Base-by-base conservation (phyloP, 2,888 invertebrate species). In the Scaptodrosophila latifasciaeformis region DNA sequence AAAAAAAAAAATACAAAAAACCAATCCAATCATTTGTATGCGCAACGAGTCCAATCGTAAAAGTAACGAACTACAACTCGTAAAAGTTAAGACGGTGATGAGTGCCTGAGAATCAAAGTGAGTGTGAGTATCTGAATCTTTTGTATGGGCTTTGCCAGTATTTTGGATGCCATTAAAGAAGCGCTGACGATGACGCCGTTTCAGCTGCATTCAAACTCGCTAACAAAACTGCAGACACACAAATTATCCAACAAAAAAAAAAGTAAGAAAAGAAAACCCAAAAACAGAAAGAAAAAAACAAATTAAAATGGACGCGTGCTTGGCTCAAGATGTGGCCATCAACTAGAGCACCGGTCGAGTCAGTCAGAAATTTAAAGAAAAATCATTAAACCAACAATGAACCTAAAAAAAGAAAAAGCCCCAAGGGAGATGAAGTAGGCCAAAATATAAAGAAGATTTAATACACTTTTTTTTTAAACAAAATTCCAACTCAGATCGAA, bases 21-120 rank as follows among this genome's bases (percentile, higher is more conserved):
- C 63, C 80, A 75, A 75, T 80, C 71, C 82, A 84, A 81, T 84
- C 74, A 82, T 82, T 82, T 82, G 84, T 82, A 82, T 82, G 83
- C 82, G 74, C 75, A 70, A 61, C 80, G 77, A 65, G 69, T 64
- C 66, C 63, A 67, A 74, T 71, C 80, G 66, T 79, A 80, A 80
- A 77, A 78, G 69, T 69, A 71, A 70, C 69, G 70, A 63, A 66
- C 65, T 75, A 71, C 70, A 75, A 67, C 72, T 82, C 84, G 75
- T 84, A 76, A 82, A 82, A 58, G 71, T 62, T 61, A 59, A 68
- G 65, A 61, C 66, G 67, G 65, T 65, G 59, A 69, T 69, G 56
- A 62, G 65, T 55, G 55, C 65, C 58, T n/a, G n/a, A n/a, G n/a
- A n/a, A n/a, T n/a, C n/a, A n/a, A n/a, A n/a, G n/a, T n/a, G n/a